A percentile compares a stretch with the other conserved stretches of the same genome.
Conservation (phyloP, 2,797 vertebrate species). For the Lithobates pipiens region DNA sequence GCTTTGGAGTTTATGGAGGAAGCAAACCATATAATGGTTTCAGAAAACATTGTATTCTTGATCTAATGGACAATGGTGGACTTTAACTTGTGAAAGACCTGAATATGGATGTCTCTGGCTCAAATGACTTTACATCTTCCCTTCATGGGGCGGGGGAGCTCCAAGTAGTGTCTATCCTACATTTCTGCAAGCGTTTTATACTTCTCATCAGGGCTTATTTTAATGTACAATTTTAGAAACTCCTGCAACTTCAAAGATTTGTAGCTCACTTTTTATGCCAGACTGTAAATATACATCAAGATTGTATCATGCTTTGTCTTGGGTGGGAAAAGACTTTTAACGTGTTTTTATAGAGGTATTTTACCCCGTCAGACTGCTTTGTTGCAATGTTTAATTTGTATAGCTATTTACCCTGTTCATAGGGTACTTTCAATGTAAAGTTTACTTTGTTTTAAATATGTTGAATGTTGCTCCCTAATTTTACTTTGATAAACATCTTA, state of each 20-base stretch:
- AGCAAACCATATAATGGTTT: slow-evolving; percentile 97
- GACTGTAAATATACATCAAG: too few relatives aligned
- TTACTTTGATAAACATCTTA: not conserved
- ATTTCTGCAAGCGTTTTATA: not conserved
- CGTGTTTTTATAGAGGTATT: not conserved
- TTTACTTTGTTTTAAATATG: not conserved
- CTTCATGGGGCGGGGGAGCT: not conserved
- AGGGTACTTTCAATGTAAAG: not conserved
- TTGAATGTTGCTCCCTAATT: not conserved
- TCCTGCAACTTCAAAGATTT: too few relatives aligned
- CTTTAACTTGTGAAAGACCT: too few relatives aligned
- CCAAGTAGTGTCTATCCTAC: not conserved
- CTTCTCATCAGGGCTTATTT: too few relatives aligned
- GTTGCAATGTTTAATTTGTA: slow-evolving; percentile 8
- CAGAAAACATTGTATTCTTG: slow-evolving; percentile 94
- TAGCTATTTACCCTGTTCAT: slow-evolving; percentile 11
- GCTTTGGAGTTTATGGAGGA: slow-evolving; percentile 91
- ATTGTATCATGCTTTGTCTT: not conserved
- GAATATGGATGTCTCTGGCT: too few relatives aligned
- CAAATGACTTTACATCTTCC: not conserved
- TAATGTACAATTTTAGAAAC: too few relatives aligned
- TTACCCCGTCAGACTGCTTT: not conserved
- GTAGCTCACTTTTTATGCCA: not conserved
- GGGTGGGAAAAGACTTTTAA: not conserved
- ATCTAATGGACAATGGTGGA: slow-evolving; percentile 70